Evolutionary conservation across 2,113 vertebrate species (phyloP).

Genomic region (Pomatostomus ruficeps): DNA sequence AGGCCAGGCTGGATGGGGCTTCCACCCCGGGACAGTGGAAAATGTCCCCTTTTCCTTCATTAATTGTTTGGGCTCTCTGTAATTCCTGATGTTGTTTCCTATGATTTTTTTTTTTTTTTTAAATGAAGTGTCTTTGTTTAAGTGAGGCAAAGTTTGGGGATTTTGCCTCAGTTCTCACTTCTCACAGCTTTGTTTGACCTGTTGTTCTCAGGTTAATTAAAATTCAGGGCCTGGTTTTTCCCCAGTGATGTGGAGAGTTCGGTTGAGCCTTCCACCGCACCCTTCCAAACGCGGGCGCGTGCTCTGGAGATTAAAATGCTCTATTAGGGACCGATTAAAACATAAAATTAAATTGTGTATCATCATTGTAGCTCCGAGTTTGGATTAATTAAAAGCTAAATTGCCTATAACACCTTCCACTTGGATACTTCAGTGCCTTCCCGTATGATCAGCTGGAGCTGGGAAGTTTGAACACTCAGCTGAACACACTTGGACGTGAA

Average conservation of each 20-base stretch:
- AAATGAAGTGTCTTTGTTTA: background rate
- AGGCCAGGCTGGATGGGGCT: background rate
- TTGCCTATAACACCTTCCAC: background rate
- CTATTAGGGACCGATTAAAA: constrained; percentile 1
- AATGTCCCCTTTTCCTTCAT: background rate
- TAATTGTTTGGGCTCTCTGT: background rate
- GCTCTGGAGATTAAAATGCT: background rate
- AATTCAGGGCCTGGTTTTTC: background rate
- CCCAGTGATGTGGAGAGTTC: background rate
- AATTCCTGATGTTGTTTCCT: background rate
- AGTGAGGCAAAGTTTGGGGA: background rate
- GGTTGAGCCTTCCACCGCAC: background rate
- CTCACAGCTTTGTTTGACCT: background rate
- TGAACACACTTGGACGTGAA: background rate
- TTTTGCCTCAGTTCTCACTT: background rate
- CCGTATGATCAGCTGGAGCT: background rate
- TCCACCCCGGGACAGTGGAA: background rate
- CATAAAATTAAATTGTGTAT: background rate
- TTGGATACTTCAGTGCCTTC: background rate
- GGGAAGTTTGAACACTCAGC: background rate
- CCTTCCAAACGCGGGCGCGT: background rate
- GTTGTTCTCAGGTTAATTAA: background rate
- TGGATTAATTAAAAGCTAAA: constrained; percentile 23
- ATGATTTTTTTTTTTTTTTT: fast-evolving
- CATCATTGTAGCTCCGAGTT: background rate